phyloP scores from a whole-genome alignment of 2,797 vertebrate genomes.

The Ciconia nigra region DNA sequence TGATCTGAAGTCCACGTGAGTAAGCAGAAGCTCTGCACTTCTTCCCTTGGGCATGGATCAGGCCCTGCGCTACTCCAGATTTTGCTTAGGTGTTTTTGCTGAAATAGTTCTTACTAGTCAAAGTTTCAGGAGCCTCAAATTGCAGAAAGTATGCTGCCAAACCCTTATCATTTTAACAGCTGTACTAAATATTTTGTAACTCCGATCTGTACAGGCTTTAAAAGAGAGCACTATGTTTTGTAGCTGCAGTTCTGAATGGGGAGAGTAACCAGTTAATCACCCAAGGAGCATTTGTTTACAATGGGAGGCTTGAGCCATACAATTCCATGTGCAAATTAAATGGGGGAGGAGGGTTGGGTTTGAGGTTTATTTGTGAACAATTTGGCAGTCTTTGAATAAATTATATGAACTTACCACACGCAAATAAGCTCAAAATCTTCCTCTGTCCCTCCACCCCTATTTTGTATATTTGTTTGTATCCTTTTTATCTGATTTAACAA shows the following conservation, averaged over 20 bases:
- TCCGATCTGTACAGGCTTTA: neutral
- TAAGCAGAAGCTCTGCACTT: neutral
- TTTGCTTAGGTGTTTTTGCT: neutral
- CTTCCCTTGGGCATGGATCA: neutral
- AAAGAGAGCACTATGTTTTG: neutral
- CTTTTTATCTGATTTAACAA: neutral
- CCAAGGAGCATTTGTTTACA: neutral
- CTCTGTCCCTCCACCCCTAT: neutral
- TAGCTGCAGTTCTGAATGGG: neutral
- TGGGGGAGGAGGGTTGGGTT: neutral
- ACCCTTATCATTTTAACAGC: neutral
- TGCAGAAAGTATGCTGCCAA: neutral
- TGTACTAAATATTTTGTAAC: neutral
- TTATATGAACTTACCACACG: neutral
- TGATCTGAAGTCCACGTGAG: neutral
- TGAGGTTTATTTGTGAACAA: neutral
- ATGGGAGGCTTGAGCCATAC: neutral
- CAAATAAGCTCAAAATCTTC: neutral
- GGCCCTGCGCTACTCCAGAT: neutral
- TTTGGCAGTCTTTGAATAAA: neutral
- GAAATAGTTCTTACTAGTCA: neutral
- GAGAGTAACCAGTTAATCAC: neutral
- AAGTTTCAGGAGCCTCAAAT: neutral
- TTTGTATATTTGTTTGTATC: neutral
- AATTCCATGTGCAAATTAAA: neutral